Evolutionary conservation across 2,113 vertebrate genomes (phyloP), one percentile per base, ranked within the genome.

Genomic region (Cavia porcellus): DNA sequence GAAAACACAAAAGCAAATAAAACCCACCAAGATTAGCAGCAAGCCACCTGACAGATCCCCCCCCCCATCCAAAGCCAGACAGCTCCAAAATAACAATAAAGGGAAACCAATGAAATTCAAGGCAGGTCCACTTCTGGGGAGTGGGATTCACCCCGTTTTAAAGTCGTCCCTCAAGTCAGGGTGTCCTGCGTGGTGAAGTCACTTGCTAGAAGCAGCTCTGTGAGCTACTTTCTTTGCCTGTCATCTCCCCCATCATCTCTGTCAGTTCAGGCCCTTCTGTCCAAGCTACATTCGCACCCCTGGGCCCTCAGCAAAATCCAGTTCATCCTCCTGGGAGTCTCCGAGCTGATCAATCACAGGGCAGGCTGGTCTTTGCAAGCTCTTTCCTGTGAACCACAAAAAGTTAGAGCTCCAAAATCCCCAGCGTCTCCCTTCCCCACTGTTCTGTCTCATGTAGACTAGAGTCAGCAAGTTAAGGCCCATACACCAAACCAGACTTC

Each of bases 131-230:
- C 28, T 4, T 38, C 14, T 3, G 5, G 1, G 7, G 64, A 62
- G 38, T 10, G 3, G 70, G 3, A 10, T 5, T 35, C 62, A 38
- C 5, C 0, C 3, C 5, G 10, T 45, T 86, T 79, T 15, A 30
- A 50, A 61, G 38, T 7, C n/a, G 24, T 2, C 25, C 10, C 35
- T 74, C 22, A 28, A 7, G 11, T 75, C 24, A 24, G 25, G 38
- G 35, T 13, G 7, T 25, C 6, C 1, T 9, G 11, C 10, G 4
- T 19, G 55, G 17, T 35, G 19, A 8, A 14, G 20, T 20, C 0
- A 0, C 45, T 47, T 77, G 74, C 7, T 52, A 42, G 20, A 25
- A 25, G 17, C 50, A 59, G 45, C 12, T 15, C 35, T 15, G 13
- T 55, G 4, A 25, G 52, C 52, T 2, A 3, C 2, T 7, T 57